Base-by-base conservation (phyloP, 1,140 invertebrate species). In the Sitobion miscanthi region DNA sequence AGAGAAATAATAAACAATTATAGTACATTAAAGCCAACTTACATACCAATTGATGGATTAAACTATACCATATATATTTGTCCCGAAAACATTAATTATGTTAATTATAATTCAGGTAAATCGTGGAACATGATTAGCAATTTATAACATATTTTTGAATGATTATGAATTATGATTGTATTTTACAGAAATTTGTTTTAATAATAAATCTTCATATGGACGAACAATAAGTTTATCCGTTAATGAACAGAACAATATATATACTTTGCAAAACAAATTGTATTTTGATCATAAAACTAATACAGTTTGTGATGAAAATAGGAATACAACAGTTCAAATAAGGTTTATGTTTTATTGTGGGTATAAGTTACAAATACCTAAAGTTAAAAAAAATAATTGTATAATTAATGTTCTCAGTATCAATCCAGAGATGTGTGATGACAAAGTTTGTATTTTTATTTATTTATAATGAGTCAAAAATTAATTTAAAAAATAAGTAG, bases 371-470 rank as follows among this genome's bases (percentile, higher is more conserved):
- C 90, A 82, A 82, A 83, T 14, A 38, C 47, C 77, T 9, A 52
- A 23, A 82, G 5, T 92, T 49, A 3, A 6, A 3, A 92, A 52
- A 38, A 38, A 83, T 35, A 3, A 38, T 69, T 82, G n/a, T n/a
- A 23, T 3, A 6, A 38, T 8, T 83, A n/a, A 83, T 23, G 69
- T 92, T 35, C 30, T 92, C 7, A 83, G 17, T 49, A 82, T 92
- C 25, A 23, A 92, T 83, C 90, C 90, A 92, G n/a, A 77, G 49
- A 82, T 92, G 9, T 92, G 90, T 52, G 77, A 52, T 38, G 25
- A 92, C 54, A 92, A 85, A 38, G 90, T 92, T 82, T 11, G 90
- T 92, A 91, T 47, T 91, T 90, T 69, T 38, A 90, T 90, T 90
- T 57, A 47, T 30, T 69, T 4, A 11, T 7, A 57, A 57, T 30